Evolutionary conservation across 1,140 invertebrate genomes (phyloP).

Genomic region (Cydia fagiglandana): DNA sequence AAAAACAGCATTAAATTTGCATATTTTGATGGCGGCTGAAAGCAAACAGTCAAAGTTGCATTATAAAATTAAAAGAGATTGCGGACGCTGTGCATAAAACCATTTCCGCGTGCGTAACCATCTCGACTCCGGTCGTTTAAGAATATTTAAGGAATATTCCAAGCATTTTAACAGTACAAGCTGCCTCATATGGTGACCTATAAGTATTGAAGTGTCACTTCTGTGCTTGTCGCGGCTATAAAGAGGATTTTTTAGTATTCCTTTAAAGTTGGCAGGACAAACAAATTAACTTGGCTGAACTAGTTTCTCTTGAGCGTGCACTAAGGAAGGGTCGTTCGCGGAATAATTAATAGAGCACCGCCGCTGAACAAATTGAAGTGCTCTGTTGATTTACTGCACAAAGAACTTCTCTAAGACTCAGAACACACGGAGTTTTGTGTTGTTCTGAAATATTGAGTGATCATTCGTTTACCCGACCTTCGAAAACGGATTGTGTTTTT

Average conservation of each 20-base stretch:
- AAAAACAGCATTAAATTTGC: constrained; percentile 61
- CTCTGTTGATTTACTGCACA: constrained; percentile 34
- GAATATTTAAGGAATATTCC: constrained; percentile 12
- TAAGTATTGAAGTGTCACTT: constrained; percentile 20
- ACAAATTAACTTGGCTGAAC: constrained; percentile 29
- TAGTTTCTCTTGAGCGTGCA: constrained; percentile 24
- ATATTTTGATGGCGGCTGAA: constrained; percentile 62
- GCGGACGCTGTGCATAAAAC: constrained; percentile 50
- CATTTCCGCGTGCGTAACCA: constrained; percentile 23
- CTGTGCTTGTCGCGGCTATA: background rate
- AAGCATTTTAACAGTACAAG: constrained; percentile 23
- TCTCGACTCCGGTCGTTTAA: constrained; percentile 2
- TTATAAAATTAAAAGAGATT: constrained; percentile 56
- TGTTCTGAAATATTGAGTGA: background rate
- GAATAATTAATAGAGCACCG: constrained; percentile 40
- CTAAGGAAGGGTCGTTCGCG: constrained; percentile 30
- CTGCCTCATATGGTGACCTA: constrained; percentile 18
- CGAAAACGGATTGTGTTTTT: no score
- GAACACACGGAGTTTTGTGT: background rate
- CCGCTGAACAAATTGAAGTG: constrained; percentile 37
- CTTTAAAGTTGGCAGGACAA: constrained; percentile 5
- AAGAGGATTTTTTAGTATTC: background rate
- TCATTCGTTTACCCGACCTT: no score
- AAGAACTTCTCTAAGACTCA: background rate
- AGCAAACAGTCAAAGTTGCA: constrained; percentile 58